Percentiles rank a stretch among this genome's conserved stretches.
These are phyloP conservation scores for Suncus etruscus DNA, from an alignment of 2,113 vertebrate species.

Conservation along the genomic window DNA sequence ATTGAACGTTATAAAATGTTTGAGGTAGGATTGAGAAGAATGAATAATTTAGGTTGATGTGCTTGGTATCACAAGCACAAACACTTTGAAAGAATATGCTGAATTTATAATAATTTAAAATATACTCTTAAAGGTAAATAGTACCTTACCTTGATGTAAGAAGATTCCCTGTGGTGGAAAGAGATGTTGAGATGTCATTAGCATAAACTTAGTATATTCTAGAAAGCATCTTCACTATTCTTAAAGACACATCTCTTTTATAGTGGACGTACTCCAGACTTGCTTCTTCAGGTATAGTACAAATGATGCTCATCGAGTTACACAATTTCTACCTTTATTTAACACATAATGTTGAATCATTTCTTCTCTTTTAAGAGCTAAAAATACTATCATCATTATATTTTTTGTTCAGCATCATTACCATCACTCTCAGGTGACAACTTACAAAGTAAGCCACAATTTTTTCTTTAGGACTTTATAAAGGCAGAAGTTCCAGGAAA, in stretches of 20 bases:
- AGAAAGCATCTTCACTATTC: slow-evolving; percentile 49
- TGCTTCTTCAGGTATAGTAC: slow-evolving; percentile 66
- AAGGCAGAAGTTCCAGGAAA: slow-evolving; percentile 84
- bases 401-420: slow-evolving; percentile 77
- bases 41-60: slow-evolving; percentile 70
- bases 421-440: slow-evolving; percentile 80
- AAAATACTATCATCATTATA: slow-evolving; percentile 60
- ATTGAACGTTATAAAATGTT: slow-evolving; percentile 79
- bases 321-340: slow-evolving; percentile 38
- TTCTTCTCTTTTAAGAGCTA: slow-evolving; percentile 76
- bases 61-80: slow-evolving; percentile 72
- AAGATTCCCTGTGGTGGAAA: slow-evolving; percentile 3
- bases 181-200: not conserved
- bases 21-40: slow-evolving; percentile 67
- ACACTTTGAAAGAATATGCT: slow-evolving; percentile 69
- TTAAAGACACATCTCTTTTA: slow-evolving; percentile 36
- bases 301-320: slow-evolving; percentile 44
- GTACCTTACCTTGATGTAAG: slow-evolving; percentile 45
- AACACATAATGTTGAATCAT: slow-evolving; percentile 49
- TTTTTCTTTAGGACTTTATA: slow-evolving; percentile 83
- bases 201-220: slow-evolving; percentile 40
- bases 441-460: slow-evolving; percentile 84
- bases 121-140: slow-evolving; percentile 63
- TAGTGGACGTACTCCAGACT: slow-evolving; percentile 23
- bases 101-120: slow-evolving; percentile 72